phyloP scores from a whole-genome alignment of 1,140 invertebrate species.

The Tetramorium parvispinum region DNA sequence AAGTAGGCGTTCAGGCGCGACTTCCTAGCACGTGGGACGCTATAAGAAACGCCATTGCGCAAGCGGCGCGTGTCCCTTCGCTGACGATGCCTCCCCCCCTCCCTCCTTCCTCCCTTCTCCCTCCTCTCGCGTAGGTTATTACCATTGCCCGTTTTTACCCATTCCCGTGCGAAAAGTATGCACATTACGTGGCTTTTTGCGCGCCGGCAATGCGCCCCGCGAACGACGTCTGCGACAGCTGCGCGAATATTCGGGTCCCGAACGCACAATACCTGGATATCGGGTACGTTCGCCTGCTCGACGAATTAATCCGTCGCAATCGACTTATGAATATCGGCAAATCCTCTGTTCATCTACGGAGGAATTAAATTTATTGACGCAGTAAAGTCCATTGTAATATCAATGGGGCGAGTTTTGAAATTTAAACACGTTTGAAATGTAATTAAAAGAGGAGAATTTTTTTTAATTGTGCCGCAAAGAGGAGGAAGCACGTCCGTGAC shows the following conservation, averaged over 20 bases:
- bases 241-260: background rate
- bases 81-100: constrained; percentile 29
- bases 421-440: background rate
- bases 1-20: constrained; percentile 56
- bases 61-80: constrained; percentile 62
- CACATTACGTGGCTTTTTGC: constrained; percentile 41
- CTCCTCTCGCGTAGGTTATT: constrained; percentile 24
- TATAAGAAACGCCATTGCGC: constrained; percentile 49
- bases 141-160: constrained; percentile 58
- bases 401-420: background rate
- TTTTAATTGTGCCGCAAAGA: background rate
- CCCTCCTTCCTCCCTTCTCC: background rate
- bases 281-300: background rate
- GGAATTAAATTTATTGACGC: constrained; percentile 10
- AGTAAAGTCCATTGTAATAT: background rate
- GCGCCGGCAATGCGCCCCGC: background rate
- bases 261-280: constrained; percentile 19
- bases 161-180: background rate
- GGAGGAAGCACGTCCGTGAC: background rate
- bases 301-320: constrained; percentile 10
- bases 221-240: constrained; percentile 32
- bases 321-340: constrained; percentile 40
- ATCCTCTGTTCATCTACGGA: background rate
- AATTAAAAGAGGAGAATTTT: background rate
- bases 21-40: constrained; percentile 64